phyloP scores from a whole-genome alignment of 2,113 vertebrate species.

The Sorex fumeus region DNA sequence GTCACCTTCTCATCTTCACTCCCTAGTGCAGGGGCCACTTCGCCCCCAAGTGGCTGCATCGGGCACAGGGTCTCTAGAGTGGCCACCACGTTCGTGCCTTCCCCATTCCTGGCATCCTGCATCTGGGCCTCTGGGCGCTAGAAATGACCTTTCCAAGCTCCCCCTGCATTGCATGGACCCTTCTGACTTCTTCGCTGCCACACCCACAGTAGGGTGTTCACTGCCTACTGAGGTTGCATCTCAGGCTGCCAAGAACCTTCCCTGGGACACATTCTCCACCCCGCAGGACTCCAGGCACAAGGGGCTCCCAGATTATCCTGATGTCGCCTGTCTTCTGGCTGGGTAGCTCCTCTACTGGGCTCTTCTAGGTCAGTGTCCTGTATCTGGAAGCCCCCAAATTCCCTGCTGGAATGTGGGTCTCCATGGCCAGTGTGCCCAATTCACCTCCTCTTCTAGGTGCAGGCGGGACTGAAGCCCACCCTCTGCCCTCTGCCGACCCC shows the following conservation, averaged over 20 bases:
- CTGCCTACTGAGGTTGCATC: neutral
- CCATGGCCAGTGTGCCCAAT: neutral
- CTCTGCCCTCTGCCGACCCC: neutral
- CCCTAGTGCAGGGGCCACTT: neutral
- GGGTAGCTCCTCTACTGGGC: neutral
- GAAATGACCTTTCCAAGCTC: neutral
- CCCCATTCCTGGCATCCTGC: neutral
- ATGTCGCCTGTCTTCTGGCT: neutral
- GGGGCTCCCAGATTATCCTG: accelerated
- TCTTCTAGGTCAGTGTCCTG: neutral
- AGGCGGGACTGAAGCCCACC: neutral
- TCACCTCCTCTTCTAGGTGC: too few relatives aligned
- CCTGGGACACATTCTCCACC: neutral
- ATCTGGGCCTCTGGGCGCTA: neutral
- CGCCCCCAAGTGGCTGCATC: neutral
- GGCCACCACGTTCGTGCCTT: neutral
- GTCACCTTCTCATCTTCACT: neutral
- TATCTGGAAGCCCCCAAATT: neutral
- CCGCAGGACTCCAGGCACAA: neutral
- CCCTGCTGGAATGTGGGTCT: neutral
- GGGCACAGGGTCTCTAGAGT: neutral
- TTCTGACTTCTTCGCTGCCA: neutral
- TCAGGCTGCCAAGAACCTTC: neutral
- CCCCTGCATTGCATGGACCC: neutral
- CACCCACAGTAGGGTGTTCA: neutral